Evolutionary conservation across 2,797 vertebrate species (phyloP).

Genomic region (Pipistrellus pygmaeus): DNA sequence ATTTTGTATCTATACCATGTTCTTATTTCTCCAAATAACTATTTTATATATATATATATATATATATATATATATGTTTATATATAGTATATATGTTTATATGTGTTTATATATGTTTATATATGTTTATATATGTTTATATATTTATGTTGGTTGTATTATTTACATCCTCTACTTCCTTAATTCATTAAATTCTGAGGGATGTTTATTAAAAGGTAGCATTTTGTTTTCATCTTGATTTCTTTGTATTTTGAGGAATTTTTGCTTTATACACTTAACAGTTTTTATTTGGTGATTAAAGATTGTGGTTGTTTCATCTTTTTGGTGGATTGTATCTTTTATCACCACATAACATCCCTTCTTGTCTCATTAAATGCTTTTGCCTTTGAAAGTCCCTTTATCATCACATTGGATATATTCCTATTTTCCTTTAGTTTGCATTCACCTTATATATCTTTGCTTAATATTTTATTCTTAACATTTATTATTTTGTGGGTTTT

Average conservation of each 20-base stretch:
- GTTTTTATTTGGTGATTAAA: conserved; percentile 40
- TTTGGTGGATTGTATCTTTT: not conserved
- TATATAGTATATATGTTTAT: not conserved
- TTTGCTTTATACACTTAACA: not conserved
- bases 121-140: not conserved
- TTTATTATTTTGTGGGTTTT: not conserved
- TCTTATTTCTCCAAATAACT: not conserved
- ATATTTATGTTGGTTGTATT: not conserved
- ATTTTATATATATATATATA: not conserved
- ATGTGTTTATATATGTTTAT: not conserved
- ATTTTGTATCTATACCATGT: not conserved
- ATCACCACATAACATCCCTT: not conserved
- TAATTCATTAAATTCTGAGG: conserved; percentile 18
- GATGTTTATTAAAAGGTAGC: not conserved
- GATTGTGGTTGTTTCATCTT: not conserved
- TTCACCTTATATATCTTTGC: not conserved
- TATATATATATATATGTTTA: not conserved
- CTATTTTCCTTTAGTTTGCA: not conserved
- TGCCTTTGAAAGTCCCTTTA: not conserved
- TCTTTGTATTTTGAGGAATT: not conserved
- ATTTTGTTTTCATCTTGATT: conserved; percentile 27
- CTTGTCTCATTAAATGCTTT: conserved; percentile 14
- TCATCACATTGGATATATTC: not conserved
- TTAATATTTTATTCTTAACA: conserved; percentile 4
- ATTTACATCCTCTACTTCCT: not conserved